Percentiles rank a stretch among this genome's conserved stretches.
phyloP scores from a whole-genome alignment of 2,888 invertebrate genomes.

The Eretmocerus hayati region DNA sequence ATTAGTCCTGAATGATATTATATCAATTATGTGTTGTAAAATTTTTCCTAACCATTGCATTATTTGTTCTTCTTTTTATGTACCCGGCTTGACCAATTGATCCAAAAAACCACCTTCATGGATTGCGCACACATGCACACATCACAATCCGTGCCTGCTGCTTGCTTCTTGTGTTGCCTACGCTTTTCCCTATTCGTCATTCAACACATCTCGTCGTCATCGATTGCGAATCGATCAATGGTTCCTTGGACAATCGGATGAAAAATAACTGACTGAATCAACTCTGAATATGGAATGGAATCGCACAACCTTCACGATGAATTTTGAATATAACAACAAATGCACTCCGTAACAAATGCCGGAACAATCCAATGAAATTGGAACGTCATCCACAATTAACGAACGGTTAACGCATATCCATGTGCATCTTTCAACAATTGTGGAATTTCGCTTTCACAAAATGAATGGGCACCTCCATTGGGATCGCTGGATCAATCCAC shows the following conservation, averaged over 20 bases:
- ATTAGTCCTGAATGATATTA: no score
- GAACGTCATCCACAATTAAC: conserved; percentile 11
- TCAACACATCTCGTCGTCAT: conserved; percentile 31
- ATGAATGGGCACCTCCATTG: conserved; percentile 7
- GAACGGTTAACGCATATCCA: conserved; percentile 7
- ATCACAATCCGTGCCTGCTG: conserved; percentile 39
- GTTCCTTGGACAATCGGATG: conserved; percentile 35
- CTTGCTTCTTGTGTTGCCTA: conserved; percentile 40
- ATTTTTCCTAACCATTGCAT: conserved; percentile 39
- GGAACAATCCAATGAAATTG: neutral
- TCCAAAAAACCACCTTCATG: conserved; percentile 27
- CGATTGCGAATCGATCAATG: conserved; percentile 30
- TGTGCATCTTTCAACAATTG: conserved; percentile 11
- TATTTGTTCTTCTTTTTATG: conserved; percentile 41
- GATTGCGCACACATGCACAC: conserved; percentile 38
- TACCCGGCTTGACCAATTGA: conserved; percentile 31
- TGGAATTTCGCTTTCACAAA: conserved; percentile 5
- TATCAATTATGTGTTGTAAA: no score
- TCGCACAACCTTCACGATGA: no score
- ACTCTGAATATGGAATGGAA: no score
- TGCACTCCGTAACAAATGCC: conserved; percentile 5
- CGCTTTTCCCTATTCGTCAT: conserved; percentile 37
- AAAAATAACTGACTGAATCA: no score
- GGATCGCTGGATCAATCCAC: conserved; percentile 4
- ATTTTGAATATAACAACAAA: neutral